Evolutionary conservation across 2,888 invertebrate species (phyloP).

Genomic region (Catocala fraxini): DNA sequence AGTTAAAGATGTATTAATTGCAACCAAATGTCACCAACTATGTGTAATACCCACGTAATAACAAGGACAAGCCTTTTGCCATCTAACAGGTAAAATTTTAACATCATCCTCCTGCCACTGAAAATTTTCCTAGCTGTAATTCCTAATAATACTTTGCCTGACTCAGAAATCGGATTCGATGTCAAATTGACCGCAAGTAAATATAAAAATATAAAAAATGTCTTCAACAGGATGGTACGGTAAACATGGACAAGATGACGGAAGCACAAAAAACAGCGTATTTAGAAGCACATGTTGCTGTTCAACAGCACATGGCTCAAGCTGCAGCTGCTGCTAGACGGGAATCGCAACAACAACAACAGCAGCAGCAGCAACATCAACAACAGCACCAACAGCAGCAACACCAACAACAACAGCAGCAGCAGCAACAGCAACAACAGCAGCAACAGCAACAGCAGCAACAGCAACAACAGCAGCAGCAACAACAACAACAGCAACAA

Average conservation of each 20-base stretch:
- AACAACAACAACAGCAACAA: constrained; percentile 51
- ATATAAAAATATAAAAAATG: background rate
- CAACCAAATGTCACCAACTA: no score
- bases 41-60: no score
- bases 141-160: no score
- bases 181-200: no score
- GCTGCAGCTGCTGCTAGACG: constrained; percentile 88
- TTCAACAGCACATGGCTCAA: constrained; percentile 93
- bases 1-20: no score
- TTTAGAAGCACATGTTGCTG: constrained; percentile 91
- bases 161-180: no score
- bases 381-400: constrained; percentile 74
- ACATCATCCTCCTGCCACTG: no score
- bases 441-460: constrained; percentile 72
- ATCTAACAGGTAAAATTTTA: no score
- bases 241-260: constrained; percentile 93
- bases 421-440: constrained; percentile 73
- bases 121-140: no score
- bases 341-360: constrained; percentile 82
- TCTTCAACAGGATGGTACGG: constrained; percentile 87
- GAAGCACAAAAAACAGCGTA: constrained; percentile 92
- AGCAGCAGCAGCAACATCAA: constrained; percentile 60
- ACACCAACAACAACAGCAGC: constrained; percentile 79
- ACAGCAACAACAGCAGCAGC: constrained; percentile 73
- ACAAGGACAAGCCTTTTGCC: no score